These are phyloP conservation scores for Agrochola macilenta DNA, from an alignment of 2,888 invertebrate genomes.

Conservation along the genomic window DNA sequence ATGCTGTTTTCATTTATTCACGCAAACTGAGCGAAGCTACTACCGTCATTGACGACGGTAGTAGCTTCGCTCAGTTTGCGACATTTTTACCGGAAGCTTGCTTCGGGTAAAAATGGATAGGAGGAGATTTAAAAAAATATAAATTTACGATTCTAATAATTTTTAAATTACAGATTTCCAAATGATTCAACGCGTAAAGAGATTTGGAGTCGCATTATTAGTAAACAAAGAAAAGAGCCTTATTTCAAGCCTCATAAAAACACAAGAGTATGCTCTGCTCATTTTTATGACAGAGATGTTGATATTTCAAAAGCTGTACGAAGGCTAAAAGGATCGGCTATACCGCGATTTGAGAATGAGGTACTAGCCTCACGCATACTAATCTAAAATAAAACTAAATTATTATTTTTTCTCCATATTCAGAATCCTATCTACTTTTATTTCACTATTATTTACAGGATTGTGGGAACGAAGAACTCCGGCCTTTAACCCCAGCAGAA, in stretches of 20 bases:
- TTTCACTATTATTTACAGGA: background rate
- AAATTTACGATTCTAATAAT: background rate
- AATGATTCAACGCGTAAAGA: conserved; percentile 1
- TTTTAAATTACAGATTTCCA: conserved; percentile 1
- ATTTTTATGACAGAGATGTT: background rate
- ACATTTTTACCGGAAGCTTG: too few species aligned
- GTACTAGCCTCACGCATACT: background rate
- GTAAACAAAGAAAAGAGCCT: background rate
- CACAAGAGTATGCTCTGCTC: background rate
- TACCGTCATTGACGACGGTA: too few species aligned
- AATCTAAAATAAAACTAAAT: background rate
- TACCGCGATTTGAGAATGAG: background rate
- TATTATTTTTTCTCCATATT: background rate
- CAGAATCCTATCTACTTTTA: background rate
- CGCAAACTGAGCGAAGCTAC: too few species aligned
- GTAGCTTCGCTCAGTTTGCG: too few species aligned
- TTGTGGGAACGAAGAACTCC: background rate
- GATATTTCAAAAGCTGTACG: conserved; percentile 1
- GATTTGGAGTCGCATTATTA: conserved; percentile 3
- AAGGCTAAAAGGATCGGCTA: background rate
- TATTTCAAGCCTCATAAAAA: conserved; percentile 1
- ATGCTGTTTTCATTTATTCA: too few species aligned
- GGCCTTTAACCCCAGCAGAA: background rate
- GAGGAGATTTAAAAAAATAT: background rate
- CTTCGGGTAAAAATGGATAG: too few species aligned